Base-by-base conservation (phyloP, 1,140 invertebrate genomes). In the Drosophila trapezifrons region DNA sequence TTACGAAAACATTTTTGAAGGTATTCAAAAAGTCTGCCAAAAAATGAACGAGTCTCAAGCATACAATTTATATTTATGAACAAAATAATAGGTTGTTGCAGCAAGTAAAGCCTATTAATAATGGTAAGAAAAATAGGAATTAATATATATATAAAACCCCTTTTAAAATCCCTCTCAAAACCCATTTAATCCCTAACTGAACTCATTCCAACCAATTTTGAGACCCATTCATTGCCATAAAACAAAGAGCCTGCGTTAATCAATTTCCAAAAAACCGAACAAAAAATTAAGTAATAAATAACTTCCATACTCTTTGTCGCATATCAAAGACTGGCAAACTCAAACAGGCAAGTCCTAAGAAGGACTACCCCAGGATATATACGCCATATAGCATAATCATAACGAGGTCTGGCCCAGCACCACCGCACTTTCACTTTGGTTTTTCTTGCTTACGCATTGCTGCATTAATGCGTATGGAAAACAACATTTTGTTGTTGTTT, bases 401-500 rank as follows among this genome's bases (percentile, higher is more conserved):
- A 70, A 69, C 64, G 10, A 56, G 38, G 51, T 70, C 65, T 69
- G 62, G 42, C 64, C 8, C 32, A 15, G 32, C 18, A 13, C 51
- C 64, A 54, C n/a, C 18, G 25, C 32, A 27, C 25, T 37, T 27
- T 38, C 13, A 22, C 18, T 20, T 20, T 2, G 13, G n/a, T 37
- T 47, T 55, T 49, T 37, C 51, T 49, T 58, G 43, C 69, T 49
- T 72, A 87, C 83, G 83, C 83, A 87, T 80, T 80, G 83, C 83
- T 87, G 83, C 83, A 87, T 87, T 87, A 87, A 87, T 87, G 83
- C 83, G 83, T 89, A 87, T 87, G 79, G 84, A 87, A 89, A 89
- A 89, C 79, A 87, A 74, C 74, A 67, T 80, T 77, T 84, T 83
- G 76, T 73, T 63, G 22, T 54, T 45, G 29, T 22, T 18, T 56